These are phyloP conservation scores for Lepidurus arcticus DNA, from an alignment of 1,140 invertebrate species.

Conservation along the genomic window DNA sequence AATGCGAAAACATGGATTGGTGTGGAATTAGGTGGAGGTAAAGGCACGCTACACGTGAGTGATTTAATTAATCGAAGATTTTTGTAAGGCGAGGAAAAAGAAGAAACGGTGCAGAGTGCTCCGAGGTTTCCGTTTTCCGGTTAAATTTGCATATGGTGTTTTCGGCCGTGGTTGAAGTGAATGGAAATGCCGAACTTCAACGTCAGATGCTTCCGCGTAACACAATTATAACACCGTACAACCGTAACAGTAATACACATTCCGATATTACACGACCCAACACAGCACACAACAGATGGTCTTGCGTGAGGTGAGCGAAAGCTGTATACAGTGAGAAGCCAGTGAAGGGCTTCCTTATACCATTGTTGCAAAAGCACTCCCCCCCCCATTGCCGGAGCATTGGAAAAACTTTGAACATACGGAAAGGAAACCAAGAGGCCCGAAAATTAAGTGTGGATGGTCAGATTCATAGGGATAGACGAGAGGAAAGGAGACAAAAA, in stretches of 20 bases:
- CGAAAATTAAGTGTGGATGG: too few species aligned
- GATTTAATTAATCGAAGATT: not conserved
- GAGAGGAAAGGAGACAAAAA: too few species aligned
- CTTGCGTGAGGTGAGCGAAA: not conserved
- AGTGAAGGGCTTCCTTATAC: too few species aligned
- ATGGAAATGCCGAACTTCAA: not conserved
- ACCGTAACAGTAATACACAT: too few species aligned
- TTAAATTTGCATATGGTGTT: constrained; percentile 4
- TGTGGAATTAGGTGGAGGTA: not conserved
- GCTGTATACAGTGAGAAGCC: not conserved
- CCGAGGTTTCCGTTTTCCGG: constrained; percentile 12
- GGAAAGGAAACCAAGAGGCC: too few species aligned
- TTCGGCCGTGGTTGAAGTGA: not conserved
- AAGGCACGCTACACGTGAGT: not conserved
- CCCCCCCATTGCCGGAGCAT: too few species aligned
- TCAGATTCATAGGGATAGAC: too few species aligned
- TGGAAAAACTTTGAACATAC: too few species aligned
- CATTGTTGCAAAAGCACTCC: too few species aligned
- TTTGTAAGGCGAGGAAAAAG: not conserved
- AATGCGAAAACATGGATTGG: not conserved
- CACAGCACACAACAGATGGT: not conserved
- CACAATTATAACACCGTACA: not conserved
- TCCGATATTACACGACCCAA: not conserved
- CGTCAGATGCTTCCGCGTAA: not conserved
- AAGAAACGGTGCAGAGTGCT: not conserved